These are phyloP conservation scores for Heliconius nattereri DNA, from an alignment of 1,140 invertebrate genomes.

Conservation along the genomic window DNA sequence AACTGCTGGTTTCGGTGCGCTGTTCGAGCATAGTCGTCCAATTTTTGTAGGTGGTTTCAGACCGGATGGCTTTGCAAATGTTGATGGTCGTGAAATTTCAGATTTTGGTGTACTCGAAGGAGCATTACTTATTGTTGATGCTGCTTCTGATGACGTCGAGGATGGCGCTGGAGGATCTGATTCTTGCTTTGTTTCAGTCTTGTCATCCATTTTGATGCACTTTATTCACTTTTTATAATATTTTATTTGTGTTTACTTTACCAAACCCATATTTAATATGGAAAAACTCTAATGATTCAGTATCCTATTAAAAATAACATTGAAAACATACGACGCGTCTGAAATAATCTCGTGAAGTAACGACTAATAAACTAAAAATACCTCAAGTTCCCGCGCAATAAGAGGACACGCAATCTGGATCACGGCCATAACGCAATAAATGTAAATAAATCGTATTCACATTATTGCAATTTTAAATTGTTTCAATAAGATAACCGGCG, in stretches of 20 bases:
- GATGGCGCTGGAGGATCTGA: conserved; percentile 53
- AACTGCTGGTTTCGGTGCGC: conserved; percentile 82
- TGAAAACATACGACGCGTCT: conserved; percentile 55
- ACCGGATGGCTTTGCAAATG: conserved; percentile 79
- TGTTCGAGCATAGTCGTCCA: conserved; percentile 82
- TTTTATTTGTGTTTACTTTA: conserved; percentile 21
- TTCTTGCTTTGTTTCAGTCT: conserved; percentile 50
- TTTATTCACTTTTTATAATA: conserved; percentile 50
- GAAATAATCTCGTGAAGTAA: conserved; percentile 49
- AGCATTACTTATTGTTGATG: conserved; percentile 59
- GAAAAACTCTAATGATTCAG: conserved; percentile 27
- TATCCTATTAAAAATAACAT: conserved; percentile 26
- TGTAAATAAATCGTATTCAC: conserved; percentile 50
- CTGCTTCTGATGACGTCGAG: conserved; percentile 61
- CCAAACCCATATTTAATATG: conserved; percentile 30
- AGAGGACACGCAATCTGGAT: conserved; percentile 75
- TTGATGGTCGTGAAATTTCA: conserved; percentile 57
- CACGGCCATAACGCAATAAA: conserved; percentile 71
- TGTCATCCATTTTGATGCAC: conserved; percentile 73
- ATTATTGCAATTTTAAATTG: conserved; percentile 38
- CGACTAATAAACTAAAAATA: conserved; percentile 77
- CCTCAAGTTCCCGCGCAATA: conserved; percentile 76
- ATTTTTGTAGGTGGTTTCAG: conserved; percentile 84
- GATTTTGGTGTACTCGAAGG: conserved; percentile 52
- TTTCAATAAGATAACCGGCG: conserved; percentile 26